Conservation (phyloP, 2,797 vertebrate genomes). For the Melanotaenia parkinsoni region DNA sequence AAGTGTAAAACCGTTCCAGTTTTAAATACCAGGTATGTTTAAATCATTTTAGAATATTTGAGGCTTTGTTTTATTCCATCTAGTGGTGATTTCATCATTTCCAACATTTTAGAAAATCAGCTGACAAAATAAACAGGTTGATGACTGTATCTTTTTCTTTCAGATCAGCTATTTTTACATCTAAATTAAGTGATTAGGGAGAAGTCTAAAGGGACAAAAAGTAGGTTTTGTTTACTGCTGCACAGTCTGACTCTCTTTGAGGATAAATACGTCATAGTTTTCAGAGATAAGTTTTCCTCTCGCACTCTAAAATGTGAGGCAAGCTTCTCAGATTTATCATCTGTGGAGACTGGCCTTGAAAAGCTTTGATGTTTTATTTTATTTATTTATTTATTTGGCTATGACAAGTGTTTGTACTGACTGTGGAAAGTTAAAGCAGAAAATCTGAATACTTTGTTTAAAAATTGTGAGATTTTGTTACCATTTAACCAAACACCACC, state of each 20-base stretch:
- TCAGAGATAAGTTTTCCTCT: not conserved
- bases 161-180: not conserved
- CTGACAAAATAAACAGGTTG: too few species aligned
- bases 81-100: not conserved
- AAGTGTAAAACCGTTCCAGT: not conserved
- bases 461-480: not conserved
- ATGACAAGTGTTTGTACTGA: not conserved
- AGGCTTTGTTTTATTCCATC: not conserved
- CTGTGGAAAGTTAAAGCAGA: not conserved
- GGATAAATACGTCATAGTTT: not conserved
- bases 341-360: not conserved
- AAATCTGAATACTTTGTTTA: not conserved
- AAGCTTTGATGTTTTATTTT: not conserved
- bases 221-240: constrained; percentile 1
- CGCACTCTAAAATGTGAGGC: not conserved
- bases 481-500: not conserved
- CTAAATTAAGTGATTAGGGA: not conserved
- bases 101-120: too few species aligned
- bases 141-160: not conserved
- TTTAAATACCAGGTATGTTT: not conserved
- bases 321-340: constrained; percentile 7
- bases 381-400: not conserved
- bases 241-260: not conserved
- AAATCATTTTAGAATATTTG: not conserved
- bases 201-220: not conserved